These are phyloP conservation scores for Andrena chrysosceles DNA, from an alignment of 2,888 invertebrate genomes.

Conservation along the genomic window DNA sequence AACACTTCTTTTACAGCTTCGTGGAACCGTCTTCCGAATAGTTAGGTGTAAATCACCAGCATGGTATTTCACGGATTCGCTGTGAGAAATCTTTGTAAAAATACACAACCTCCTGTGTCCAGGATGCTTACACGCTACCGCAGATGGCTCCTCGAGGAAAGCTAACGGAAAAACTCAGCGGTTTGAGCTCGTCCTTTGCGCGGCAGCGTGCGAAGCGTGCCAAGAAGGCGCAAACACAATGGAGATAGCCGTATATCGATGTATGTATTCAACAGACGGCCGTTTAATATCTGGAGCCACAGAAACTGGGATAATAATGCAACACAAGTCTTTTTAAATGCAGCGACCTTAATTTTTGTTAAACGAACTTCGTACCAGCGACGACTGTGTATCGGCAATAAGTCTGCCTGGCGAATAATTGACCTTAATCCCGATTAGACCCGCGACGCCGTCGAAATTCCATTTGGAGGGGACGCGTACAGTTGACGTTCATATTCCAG, in stretches of 20 bases:
- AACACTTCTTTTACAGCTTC: slow-evolving; percentile 9
- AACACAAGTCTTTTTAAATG: slow-evolving; percentile 47
- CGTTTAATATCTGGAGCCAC: slow-evolving; percentile 51
- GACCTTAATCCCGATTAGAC: slow-evolving; percentile 24
- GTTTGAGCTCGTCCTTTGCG: slow-evolving; percentile 58
- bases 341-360: slow-evolving; percentile 60
- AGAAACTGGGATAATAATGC: slow-evolving; percentile 57
- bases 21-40: not conserved
- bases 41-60: slow-evolving; percentile 13
- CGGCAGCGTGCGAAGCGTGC: slow-evolving; percentile 70
- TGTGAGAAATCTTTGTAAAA: slow-evolving; percentile 7
- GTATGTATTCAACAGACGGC: slow-evolving; percentile 33
- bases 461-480: too few relatives aligned
- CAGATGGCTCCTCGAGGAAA: slow-evolving; percentile 47
- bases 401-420: not conserved
- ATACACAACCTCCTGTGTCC: slow-evolving; percentile 29
- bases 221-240: slow-evolving; percentile 61
- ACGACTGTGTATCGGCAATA: slow-evolving; percentile 13
- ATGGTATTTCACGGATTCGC: not conserved
- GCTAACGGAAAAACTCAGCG: slow-evolving; percentile 67
- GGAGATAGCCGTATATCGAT: slow-evolving; percentile 46
- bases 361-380: not conserved
- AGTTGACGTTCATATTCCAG: slow-evolving; percentile 8
- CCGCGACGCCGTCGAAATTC: not conserved
- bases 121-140: slow-evolving; percentile 16